These are phyloP conservation scores for Mesoclemmys tuberculata DNA, from an alignment of 2,113 vertebrate genomes.

Conservation along the genomic window DNA sequence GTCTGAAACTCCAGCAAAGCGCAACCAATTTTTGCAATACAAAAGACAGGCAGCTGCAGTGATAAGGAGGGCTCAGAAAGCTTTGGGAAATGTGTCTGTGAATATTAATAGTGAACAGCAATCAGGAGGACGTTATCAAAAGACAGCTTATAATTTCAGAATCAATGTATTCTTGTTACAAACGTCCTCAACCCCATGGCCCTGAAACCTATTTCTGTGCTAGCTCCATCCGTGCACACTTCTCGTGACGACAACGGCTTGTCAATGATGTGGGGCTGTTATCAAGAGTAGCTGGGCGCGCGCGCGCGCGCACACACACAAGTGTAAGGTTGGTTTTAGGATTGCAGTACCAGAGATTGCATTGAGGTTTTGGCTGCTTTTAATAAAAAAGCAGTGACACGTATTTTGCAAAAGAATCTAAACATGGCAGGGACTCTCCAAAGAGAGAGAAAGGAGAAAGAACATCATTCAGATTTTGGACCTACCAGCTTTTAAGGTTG, in stretches of 20 bases:
- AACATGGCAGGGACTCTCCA: background rate
- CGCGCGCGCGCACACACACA: background rate
- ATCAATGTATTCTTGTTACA: background rate
- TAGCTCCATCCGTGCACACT: background rate
- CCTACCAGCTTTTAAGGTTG: background rate
- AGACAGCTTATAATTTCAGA: background rate
- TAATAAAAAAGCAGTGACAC: background rate
- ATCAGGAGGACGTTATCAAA: background rate
- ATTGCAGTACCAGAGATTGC: background rate
- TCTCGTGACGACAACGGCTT: accelerated
- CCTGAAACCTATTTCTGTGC: accelerated
- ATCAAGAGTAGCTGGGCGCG: background rate
- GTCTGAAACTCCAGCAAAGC: background rate
- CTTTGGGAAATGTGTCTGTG: background rate
- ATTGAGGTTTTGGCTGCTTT: background rate
- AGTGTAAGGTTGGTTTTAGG: background rate
- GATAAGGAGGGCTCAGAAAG: background rate
- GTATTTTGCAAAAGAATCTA: accelerated
- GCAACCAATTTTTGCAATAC: background rate
- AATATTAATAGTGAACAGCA: background rate
- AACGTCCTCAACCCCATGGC: background rate
- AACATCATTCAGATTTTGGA: accelerated
- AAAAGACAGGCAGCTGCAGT: background rate
- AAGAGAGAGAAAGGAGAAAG: accelerated
- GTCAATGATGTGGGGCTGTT: background rate